These are phyloP conservation scores for Pangasius krempfi DNA, from an alignment of 2,797 vertebrate species.

Conservation along the genomic window DNA sequence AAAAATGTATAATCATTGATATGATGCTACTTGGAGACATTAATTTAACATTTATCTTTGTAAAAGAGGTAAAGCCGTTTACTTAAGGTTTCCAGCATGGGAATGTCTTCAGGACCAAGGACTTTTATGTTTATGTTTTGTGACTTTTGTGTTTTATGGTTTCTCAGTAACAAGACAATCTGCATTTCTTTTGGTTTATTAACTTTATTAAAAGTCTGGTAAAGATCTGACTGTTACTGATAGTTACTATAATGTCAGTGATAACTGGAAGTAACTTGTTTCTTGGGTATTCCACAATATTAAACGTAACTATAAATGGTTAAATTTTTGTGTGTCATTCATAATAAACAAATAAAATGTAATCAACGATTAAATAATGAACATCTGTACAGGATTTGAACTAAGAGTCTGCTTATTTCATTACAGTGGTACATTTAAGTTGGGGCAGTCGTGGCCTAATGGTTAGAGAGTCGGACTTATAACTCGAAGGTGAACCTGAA, in stretches of 20 bases:
- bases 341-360: not conserved
- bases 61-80: not conserved
- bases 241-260: not conserved
- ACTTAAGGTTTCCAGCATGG: not conserved
- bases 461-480: too few relatives aligned
- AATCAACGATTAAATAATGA: not conserved
- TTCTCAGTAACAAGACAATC: not conserved
- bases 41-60: not conserved
- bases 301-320: not conserved
- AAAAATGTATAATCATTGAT: not conserved
- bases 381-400: not conserved
- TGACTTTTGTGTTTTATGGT: not conserved
- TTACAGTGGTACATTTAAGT: not conserved
- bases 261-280: not conserved
- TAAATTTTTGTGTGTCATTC: not conserved
- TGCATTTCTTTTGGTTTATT: not conserved
- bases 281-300: not conserved
- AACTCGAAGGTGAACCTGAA: too few relatives aligned
- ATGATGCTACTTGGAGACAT: not conserved
- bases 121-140: not conserved
- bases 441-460: too few relatives aligned
- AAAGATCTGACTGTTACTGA: not conserved
- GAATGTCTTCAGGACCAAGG: not conserved
- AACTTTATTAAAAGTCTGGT: not conserved
- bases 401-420: not conserved